Conservation (phyloP, 2,888 invertebrate genomes). For the Protula sp. region DNA sequence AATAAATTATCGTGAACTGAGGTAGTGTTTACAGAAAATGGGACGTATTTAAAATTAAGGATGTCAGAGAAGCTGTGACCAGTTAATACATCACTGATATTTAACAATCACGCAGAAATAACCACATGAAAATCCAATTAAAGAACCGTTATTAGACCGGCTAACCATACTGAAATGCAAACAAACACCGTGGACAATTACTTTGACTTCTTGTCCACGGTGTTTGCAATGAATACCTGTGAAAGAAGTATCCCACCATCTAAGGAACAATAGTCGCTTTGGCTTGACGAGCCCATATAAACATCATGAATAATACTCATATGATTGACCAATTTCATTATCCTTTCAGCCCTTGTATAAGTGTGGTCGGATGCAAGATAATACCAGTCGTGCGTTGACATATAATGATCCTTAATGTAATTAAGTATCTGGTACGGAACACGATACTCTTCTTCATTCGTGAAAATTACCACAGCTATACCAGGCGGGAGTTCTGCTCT, state of each 20-base stretch:
- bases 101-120: too few relatives aligned
- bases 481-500: constrained; percentile 27
- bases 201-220: too few relatives aligned
- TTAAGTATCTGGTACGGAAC: constrained; percentile 83
- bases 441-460: constrained; percentile 69
- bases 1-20: too few relatives aligned
- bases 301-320: constrained; percentile 81
- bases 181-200: too few relatives aligned
- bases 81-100: too few relatives aligned
- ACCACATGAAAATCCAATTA: too few relatives aligned
- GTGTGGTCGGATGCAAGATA: constrained; percentile 78
- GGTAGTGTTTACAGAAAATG: too few relatives aligned
- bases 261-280: constrained; percentile 53
- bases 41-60: too few relatives aligned
- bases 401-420: constrained; percentile 81
- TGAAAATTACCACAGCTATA: constrained; percentile 72
- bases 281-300: constrained; percentile 64
- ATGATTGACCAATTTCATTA: constrained; percentile 67
- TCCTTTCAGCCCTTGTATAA: constrained; percentile 74
- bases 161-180: too few relatives aligned
- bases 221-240: too few relatives aligned
- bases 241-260: constrained; percentile 84
- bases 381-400: constrained; percentile 88
- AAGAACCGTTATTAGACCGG: too few relatives aligned
- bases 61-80: too few relatives aligned